A percentile compares a stretch with the other conserved stretches of the same genome.
Conservation (phyloP, 2,888 invertebrate species). For the Rhyacophila evoluta region DNA sequence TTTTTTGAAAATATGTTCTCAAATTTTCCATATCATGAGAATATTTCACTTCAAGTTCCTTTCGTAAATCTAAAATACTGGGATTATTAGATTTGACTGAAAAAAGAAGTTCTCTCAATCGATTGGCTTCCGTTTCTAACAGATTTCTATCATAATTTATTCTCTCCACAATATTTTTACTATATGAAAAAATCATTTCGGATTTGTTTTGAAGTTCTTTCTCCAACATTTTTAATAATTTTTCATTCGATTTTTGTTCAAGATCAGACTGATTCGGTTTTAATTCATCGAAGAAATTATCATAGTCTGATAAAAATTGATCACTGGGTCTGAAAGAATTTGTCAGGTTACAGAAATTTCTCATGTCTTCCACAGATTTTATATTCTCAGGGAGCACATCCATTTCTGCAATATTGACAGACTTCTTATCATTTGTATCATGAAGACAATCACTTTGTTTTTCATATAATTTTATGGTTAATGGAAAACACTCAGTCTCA, state of each 20-base stretch:
- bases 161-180: slow-evolving; percentile 64
- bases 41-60: slow-evolving; percentile 76
- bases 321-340: slow-evolving; percentile 33
- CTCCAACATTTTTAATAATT: slow-evolving; percentile 69
- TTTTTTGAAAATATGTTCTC: slow-evolving; percentile 83
- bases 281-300: slow-evolving; percentile 61
- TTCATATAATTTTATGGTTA: not conserved
- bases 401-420: not conserved
- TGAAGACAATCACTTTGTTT: not conserved
- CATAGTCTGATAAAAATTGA: slow-evolving; percentile 57
- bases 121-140: slow-evolving; percentile 66
- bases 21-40: slow-evolving; percentile 83
- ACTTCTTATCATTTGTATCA: slow-evolving; percentile 11
- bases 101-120: slow-evolving; percentile 69
- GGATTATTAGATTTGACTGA: slow-evolving; percentile 72
- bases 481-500: not conserved
- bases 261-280: slow-evolving; percentile 52
- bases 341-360: not conserved
- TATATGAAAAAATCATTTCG: slow-evolving; percentile 63
- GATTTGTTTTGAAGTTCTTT: slow-evolving; percentile 69
- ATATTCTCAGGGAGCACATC: not conserved
- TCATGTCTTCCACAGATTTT: not conserved
- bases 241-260: slow-evolving; percentile 65
- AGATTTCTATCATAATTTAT: slow-evolving; percentile 72
- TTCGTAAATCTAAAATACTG: slow-evolving; percentile 69